Percentiles rank a stretch among this genome's conserved stretches.
These are phyloP conservation scores for Barbus barbus DNA, from an alignment of 2,113 vertebrate genomes.

Conservation along the genomic window DNA sequence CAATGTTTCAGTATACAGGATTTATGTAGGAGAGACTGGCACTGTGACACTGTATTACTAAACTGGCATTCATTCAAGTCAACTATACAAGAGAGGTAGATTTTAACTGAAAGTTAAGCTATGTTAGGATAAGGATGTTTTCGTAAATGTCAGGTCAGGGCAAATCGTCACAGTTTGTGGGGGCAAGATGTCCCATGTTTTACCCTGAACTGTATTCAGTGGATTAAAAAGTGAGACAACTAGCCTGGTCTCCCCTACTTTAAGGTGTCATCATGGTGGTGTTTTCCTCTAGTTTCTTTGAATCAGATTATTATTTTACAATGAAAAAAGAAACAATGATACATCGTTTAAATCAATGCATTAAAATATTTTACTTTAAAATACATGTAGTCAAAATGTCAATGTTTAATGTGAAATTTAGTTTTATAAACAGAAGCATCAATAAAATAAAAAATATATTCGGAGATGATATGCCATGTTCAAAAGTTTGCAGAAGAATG, in stretches of 20 bases:
- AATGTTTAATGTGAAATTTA: neutral
- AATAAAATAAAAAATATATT: neutral
- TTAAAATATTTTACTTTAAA: neutral
- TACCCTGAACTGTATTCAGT: neutral
- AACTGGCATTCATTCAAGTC: neutral
- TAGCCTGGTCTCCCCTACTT: neutral
- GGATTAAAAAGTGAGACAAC: neutral
- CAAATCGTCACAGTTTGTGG: neutral
- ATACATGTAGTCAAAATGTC: neutral
- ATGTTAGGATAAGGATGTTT: neutral
- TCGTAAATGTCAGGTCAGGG: neutral
- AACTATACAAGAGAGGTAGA: neutral
- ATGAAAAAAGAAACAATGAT: neutral
- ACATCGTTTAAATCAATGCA: neutral
- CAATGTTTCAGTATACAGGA: neutral
- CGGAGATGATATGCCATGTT: neutral
- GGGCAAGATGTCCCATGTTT: neutral
- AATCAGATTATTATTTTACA: neutral
- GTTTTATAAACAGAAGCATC: neutral
- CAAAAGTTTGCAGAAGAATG: conserved; percentile 1
- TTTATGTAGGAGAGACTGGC: neutral
- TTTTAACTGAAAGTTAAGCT: neutral
- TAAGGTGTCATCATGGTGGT: neutral
- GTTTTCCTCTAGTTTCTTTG: neutral
- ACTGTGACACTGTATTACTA: neutral